Evolutionary conservation across 2,888 invertebrate species (phyloP).

Genomic region (Cheilosia variabilis): DNA sequence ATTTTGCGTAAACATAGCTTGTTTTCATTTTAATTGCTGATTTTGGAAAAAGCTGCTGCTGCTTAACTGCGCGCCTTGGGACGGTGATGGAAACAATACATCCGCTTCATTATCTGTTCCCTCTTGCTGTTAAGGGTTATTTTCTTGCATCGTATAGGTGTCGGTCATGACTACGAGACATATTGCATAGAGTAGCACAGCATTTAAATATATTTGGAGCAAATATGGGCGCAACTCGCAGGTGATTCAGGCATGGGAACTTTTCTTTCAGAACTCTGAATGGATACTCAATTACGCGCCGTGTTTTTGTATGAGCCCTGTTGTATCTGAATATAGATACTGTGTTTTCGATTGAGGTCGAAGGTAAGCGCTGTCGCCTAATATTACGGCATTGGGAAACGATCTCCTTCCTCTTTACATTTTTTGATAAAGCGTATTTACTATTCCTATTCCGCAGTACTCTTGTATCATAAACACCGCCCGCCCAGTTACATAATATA

Average conservation of each 20-base stretch:
- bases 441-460: no score
- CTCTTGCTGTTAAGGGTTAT: background rate
- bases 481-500: no score
- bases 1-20: background rate
- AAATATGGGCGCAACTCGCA: background rate
- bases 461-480: no score
- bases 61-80: background rate
- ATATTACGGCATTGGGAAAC: no score
- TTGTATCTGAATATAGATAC: background rate
- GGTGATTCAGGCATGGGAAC: background rate
- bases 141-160: background rate
- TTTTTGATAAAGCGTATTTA: no score
- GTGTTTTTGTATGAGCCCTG: background rate
- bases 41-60: background rate
- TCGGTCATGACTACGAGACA: background rate
- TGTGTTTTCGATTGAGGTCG: background rate
- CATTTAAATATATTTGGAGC: background rate
- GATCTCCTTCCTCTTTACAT: no score
- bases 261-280: slow-evolving; percentile 7
- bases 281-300: background rate
- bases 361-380: background rate
- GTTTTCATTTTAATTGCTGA: background rate
- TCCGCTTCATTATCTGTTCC: slow-evolving; percentile 3
- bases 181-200: background rate
- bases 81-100: background rate